Base-by-base conservation (phyloP, 30 jellyfish, hydroid and myxozoan genomes). In the Hydractinia echinata region DNA sequence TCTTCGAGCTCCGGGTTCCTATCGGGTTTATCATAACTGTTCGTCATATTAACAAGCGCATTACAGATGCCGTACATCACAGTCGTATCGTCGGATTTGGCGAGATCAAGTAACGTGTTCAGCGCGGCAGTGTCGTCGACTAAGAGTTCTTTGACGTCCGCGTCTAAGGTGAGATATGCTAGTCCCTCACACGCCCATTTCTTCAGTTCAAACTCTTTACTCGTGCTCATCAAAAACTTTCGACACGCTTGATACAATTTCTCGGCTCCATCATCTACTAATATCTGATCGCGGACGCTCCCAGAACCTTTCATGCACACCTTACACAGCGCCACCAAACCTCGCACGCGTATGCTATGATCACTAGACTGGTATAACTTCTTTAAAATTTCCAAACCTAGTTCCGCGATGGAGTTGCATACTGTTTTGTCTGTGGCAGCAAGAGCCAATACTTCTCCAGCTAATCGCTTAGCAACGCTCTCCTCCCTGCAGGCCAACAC, bases 21-120 rank as follows among this genome's bases (percentile, higher is more conserved):
- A 82, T 86, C 95, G 16, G 97, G 97, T 62, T 91, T 91, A 72
- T 91, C 97, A 79, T 60, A 91, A 73, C 94, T 84, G 79, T 91
- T 91, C 16, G 97, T 91, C 30, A 91, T 86, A 54, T 91, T 91
- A 13, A 91, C 97, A 52, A 91, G 82, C 66, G 93, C 52, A 84
- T 78, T 91, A 83, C 97, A 91, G 55, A 91, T 87, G 39, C 96
- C 97, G 73, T 91, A 91, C 2, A 84, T 68, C 3, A 88, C 66
- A 18, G 96, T 85, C 16, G 84, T 71, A 71, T 91, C 97, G 16
- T 87, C 97, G 7, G 96, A 68, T 66, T 86, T 91, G 15, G 96
- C 94, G 16, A 86, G 84, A 51, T 86, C 95, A 30, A 91, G 67
- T 8, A 91, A 49, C 15, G 85, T 77, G 66, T 76, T 76, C 5